These are phyloP conservation scores for Dendrocincla tyrannina DNA, from an alignment of 2,797 vertebrate genomes.

Conservation along the genomic window DNA sequence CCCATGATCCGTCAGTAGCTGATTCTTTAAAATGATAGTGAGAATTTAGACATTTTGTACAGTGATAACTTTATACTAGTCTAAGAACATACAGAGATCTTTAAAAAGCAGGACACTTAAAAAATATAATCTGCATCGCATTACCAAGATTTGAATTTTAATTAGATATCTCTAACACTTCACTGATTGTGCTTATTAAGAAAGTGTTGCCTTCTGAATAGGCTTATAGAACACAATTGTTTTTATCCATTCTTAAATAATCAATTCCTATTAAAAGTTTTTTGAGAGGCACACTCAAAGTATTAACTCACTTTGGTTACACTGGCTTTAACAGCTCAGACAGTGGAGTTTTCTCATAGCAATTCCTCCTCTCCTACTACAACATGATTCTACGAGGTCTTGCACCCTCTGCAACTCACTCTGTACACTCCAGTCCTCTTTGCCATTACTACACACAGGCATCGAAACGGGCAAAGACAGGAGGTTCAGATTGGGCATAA, in stretches of 20 bases:
- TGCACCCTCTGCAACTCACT: background rate
- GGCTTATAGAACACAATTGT: background rate
- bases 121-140: background rate
- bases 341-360: background rate
- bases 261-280: background rate
- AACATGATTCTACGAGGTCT: background rate
- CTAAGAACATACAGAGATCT: background rate
- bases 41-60: background rate
- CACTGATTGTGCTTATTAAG: background rate
- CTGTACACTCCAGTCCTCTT: background rate
- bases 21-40: constrained; percentile 80
- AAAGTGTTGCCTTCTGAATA: background rate
- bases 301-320: background rate
- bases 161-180: background rate
- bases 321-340: background rate
- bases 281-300: background rate
- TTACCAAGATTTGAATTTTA: background rate
- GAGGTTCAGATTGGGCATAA: background rate
- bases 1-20: constrained; percentile 89
- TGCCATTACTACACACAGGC: background rate
- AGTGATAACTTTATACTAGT: background rate
- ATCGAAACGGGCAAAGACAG: background rate
- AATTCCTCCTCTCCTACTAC: background rate
- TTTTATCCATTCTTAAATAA: background rate
- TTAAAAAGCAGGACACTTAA: background rate